Base-by-base conservation (phyloP, 2,888 invertebrate species). In the Crossocerus cetratus region DNA sequence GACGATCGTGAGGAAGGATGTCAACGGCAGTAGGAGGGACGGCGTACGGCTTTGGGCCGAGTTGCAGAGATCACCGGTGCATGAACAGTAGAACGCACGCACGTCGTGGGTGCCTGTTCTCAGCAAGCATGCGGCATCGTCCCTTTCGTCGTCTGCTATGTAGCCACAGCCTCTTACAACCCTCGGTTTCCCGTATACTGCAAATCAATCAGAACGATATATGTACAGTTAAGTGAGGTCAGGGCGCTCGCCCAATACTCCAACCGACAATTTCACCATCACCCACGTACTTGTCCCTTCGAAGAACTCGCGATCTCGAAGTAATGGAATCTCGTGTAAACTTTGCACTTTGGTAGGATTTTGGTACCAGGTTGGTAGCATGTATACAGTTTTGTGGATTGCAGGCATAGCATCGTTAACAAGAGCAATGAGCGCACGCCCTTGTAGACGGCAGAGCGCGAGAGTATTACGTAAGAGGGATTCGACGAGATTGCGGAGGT, bases 161-260 rank as follows among this genome's bases (percentile, higher is more conserved):
- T 95, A 97, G 2, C 96, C 97, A 84, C 97, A 97, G 70, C 94
- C 93, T 49, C 97, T 94, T 3, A 96, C 94, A n/a, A 96, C 92
- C 49, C 96, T 94, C 13, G 92, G 90, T 88, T 94, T 94, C 4
- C 95, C 95, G 87, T 95, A 93, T 77, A 96, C 97, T 97, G 92
- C 2, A 93, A 91, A 78, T 78, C 80, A 77, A 78, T 20, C 0
- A 63, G 53, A 65, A 44, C 18, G 3, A 68, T 18, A n/a, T n/a
- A n/a, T n/a, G n/a, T n/a, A 3, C 55, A 66, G 63, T 42, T 65
- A 60, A 60, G 49, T 21, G 23, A 23, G 44, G 32, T 32, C 8
- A 32, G 2, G 32, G 5, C 32, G 32, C 32, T 2, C 32, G 8
- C 32, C 32, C 32, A n/a, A n/a, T 8, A 32, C 11, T 32, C 32